Evolutionary conservation across 92 coral and sea anemone species (phyloP).

Genomic region (Porites divaricata): DNA sequence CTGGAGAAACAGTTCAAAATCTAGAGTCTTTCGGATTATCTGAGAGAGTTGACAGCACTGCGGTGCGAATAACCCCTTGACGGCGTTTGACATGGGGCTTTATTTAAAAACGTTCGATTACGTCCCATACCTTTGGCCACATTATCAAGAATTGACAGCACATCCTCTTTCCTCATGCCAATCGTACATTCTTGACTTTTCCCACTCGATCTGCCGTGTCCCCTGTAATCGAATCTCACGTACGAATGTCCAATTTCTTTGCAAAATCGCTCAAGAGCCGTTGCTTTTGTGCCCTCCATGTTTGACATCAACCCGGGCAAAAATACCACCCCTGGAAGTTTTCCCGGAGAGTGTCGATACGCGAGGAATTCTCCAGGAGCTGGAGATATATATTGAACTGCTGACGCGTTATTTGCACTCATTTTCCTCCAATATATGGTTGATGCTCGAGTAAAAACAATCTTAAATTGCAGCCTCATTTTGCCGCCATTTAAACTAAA

Average conservation of each 20-base stretch:
- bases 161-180: conserved; percentile 82
- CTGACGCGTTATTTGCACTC: conserved; percentile 16
- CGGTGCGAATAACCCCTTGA: too few species aligned
- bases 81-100: too few species aligned
- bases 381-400: conserved; percentile 25
- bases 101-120: too few species aligned
- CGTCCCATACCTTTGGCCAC: conserved; percentile 43
- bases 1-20: too few species aligned
- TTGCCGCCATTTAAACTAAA: neutral
- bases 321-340: conserved; percentile 79
- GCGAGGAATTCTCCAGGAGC: conserved; percentile 65
- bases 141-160: conserved; percentile 54
- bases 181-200: conserved; percentile 75
- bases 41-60: too few species aligned
- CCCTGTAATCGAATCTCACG: conserved; percentile 87
- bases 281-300: conserved; percentile 87
- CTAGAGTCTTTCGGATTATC: too few species aligned
- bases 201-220: conserved; percentile 86
- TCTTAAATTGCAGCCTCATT: neutral
- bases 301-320: conserved; percentile 86
- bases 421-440: conserved; percentile 2
- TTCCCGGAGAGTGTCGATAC: conserved; percentile 69
- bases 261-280: conserved; percentile 74
- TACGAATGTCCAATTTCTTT: conserved; percentile 64
- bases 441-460: neutral